A percentile compares a stretch with the other conserved stretches of the same genome.
Evolutionary conservation across 2,888 invertebrate species (phyloP).

Genomic region (Cataglyphis rosenhaueri): DNA sequence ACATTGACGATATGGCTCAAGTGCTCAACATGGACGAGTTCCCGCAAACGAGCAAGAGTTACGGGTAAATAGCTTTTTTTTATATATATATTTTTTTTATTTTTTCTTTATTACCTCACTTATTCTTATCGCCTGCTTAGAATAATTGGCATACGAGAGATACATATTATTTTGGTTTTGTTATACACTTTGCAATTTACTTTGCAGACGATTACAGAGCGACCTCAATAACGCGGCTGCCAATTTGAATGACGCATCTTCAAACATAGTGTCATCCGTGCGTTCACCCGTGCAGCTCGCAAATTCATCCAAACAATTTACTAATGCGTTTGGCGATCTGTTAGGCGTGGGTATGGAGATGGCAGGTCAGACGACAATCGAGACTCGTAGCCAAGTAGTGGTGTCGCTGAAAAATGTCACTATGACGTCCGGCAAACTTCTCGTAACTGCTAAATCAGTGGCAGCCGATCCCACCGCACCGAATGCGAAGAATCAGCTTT

Average conservation of each 20-base stretch:
- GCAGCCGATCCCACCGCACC: slow-evolving; percentile 96
- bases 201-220: slow-evolving; percentile 91
- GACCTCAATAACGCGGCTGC: slow-evolving; percentile 95
- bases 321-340: slow-evolving; percentile 92
- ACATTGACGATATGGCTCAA: slow-evolving; percentile 92
- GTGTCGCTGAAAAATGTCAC: slow-evolving; percentile 95
- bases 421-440: slow-evolving; percentile 93
- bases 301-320: slow-evolving; percentile 91
- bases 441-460: slow-evolving; percentile 95
- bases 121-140: background rate
- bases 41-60: slow-evolving; percentile 91
- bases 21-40: slow-evolving; percentile 91
- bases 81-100: background rate
- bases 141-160: slow-evolving; percentile 19
- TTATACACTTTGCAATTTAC: background rate
- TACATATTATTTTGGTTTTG: slow-evolving; percentile 16
- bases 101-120: slow-evolving; percentile 7
- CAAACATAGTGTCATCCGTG: slow-evolving; percentile 93
- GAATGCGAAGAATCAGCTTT: slow-evolving; percentile 95
- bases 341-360: slow-evolving; percentile 93
- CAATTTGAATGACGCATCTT: slow-evolving; percentile 93
- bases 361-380: slow-evolving; percentile 91
- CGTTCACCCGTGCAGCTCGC: slow-evolving; percentile 90
- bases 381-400: slow-evolving; percentile 93
- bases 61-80: slow-evolving; percentile 86